Conservation (phyloP, 2,888 invertebrate species). For the Macaria notata region DNA sequence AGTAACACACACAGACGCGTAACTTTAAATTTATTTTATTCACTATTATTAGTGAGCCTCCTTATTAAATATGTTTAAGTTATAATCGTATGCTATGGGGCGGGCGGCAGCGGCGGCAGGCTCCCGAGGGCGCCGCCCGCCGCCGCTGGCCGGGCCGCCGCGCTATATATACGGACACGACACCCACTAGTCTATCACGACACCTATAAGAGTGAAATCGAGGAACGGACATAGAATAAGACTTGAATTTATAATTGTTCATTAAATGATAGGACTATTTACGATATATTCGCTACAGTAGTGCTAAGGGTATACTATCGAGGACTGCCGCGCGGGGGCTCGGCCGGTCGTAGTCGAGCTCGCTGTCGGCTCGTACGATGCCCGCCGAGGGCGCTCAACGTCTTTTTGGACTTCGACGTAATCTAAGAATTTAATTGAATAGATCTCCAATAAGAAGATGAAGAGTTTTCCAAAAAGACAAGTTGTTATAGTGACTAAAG, state of each 20-base stretch:
- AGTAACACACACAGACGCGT: constrained; percentile 63
- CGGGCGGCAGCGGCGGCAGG: constrained; percentile 27
- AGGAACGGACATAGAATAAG: constrained; percentile 79
- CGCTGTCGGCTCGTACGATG: constrained; percentile 3
- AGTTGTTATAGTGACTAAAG: constrained; percentile 38
- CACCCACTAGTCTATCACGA: constrained; percentile 79
- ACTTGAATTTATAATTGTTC: constrained; percentile 61
- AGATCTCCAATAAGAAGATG: constrained; percentile 32
- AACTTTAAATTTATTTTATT: constrained; percentile 49
- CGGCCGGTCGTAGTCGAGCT: no score
- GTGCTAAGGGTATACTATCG: constrained; percentile 50
- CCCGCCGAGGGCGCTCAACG: constrained; percentile 21
- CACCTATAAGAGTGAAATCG: constrained; percentile 79
- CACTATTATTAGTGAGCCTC: constrained; percentile 69
- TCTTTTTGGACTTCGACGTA: constrained; percentile 32
- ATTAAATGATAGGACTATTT: constrained; percentile 65
- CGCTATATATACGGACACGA: constrained; percentile 70
- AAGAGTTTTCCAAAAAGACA: constrained; percentile 45
- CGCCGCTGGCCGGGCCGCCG: constrained; percentile 26
- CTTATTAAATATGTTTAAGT: constrained; percentile 55
- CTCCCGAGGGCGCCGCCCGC: constrained; percentile 17
- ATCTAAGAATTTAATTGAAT: constrained; percentile 23
- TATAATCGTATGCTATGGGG: constrained; percentile 45
- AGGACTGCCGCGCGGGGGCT: constrained; percentile 28
- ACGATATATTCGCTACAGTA: constrained; percentile 49